Base-by-base conservation (phyloP, 2,888 invertebrate species). In the Auanema sp. region DNA sequence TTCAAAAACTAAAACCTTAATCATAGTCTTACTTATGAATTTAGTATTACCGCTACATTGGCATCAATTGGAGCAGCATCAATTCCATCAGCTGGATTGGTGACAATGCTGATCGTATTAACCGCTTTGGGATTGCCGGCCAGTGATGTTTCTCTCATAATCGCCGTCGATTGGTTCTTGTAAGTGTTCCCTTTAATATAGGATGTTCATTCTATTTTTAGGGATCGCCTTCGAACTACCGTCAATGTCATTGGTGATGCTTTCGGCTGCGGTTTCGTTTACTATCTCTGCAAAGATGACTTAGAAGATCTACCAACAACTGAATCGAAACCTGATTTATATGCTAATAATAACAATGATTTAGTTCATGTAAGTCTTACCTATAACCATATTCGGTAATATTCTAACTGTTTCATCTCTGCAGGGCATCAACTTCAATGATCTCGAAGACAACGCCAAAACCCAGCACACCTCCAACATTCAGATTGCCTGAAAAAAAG, bases 21-120 rank as follows among this genome's bases (percentile, higher is more conserved):
- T 42, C 18, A 40, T 33, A 33, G 8, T 5, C 4, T 5, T 33
- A 33, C 33, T 5, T 11, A 52, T 18, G 2, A 5, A 66, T 76
- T 68, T 84, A 94, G 94, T 86, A 91, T 92, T 78, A 95, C 95
- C 6, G 94, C 96, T 23, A 97, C 96, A 0, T 90, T 94, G 60
- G 96, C 96, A 0, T 94, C 94, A 78, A 93, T 97, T 83, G 96
- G 97, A 65, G 96, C 96, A 18, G 95, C 96, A 11, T 94, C 95
- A 53, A 93, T 97, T 25, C 84, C 84, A 2, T 76, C 77, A 0
- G 84, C 84, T 14, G 84, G 83, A 11, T 63, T 83, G 2, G 74
- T 83, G 11, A 83, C 83, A 1, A 83, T 83, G 83, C 66, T 86
- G 51, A 85, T 86, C 50, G 86, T 86, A 21, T 76, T 86, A 64